Evolutionary conservation across 2,113 vertebrate species (phyloP).

Genomic region (Seriola rivoliana): DNA sequence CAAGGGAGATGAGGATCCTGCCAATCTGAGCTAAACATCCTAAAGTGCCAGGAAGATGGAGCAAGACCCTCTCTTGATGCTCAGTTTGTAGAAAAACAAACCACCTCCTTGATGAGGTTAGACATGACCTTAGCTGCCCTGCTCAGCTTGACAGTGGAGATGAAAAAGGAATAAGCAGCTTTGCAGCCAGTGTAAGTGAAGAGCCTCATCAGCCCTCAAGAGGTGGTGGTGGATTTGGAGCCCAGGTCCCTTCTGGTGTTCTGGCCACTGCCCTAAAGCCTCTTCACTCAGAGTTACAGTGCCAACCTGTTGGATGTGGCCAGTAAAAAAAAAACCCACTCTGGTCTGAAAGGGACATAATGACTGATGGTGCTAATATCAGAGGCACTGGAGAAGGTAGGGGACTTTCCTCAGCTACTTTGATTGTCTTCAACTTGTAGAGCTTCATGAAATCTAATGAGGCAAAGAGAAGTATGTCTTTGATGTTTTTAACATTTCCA

Average conservation of each 20-base stretch:
- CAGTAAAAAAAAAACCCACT: background rate
- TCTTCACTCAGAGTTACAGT: background rate
- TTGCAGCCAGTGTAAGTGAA: slow-evolving; percentile 13
- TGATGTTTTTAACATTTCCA: background rate
- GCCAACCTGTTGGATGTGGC: background rate
- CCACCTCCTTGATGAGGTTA: slow-evolving; percentile 27
- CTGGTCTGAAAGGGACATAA: background rate
- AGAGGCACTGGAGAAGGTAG: background rate
- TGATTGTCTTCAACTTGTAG: slow-evolving; percentile 1
- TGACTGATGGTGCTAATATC: slow-evolving; percentile 1
- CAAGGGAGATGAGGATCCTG: slow-evolving; percentile 18
- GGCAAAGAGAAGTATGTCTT: background rate
- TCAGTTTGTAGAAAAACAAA: slow-evolving; percentile 33
- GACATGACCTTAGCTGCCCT: slow-evolving; percentile 3
- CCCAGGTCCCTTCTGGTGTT: slow-evolving; percentile 14
- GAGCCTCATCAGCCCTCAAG: slow-evolving; percentile 22
- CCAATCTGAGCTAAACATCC: slow-evolving; percentile 33
- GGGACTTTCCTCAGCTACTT: background rate
- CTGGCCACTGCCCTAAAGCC: background rate
- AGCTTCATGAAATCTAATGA: background rate
- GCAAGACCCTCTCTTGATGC: slow-evolving; percentile 1
- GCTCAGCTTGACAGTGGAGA: slow-evolving; percentile 10
- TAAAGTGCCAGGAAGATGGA: slow-evolving; percentile 4
- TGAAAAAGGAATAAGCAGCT: background rate
- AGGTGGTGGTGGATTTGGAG: background rate